phyloP scores from a whole-genome alignment of 2,113 vertebrate species.

The Romanogobio albipinnatus region DNA sequence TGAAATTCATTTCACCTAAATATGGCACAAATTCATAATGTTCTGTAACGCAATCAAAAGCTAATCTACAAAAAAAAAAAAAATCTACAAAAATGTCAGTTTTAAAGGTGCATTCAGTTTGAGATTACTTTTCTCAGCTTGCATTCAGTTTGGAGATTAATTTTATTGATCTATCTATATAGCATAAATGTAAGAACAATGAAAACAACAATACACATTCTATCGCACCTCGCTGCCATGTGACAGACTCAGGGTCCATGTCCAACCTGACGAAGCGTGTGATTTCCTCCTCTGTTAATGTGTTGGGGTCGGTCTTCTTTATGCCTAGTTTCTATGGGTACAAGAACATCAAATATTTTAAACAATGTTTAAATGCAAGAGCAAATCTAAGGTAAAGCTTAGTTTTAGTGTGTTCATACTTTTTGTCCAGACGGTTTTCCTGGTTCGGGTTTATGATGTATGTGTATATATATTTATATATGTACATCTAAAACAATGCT shows the following conservation, averaged over 20 bases:
- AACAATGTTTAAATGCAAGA: not conserved
- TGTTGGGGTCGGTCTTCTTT: constrained; percentile 85
- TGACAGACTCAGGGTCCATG: constrained; percentile 89
- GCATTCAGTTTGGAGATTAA: not conserved
- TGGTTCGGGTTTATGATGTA: too few species aligned
- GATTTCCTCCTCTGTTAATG: constrained; percentile 90
- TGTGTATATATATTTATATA: too few species aligned
- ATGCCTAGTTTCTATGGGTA: constrained; percentile 87
- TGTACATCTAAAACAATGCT: too few species aligned
- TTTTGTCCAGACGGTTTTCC: too few species aligned
- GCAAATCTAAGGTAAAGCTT: not conserved
- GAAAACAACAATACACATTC: not conserved
- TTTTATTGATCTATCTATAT: not conserved
- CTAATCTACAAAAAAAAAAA: too few species aligned
- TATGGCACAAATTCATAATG: not conserved
- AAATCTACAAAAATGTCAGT: not conserved
- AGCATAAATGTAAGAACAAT: not conserved
- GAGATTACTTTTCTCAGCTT: not conserved
- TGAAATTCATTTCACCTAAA: not conserved
- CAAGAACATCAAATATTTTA: not conserved
- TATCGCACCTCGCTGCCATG: constrained; percentile 92
- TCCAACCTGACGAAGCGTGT: constrained; percentile 89
- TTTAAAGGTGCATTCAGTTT: not conserved
- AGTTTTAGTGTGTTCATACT: too few species aligned
- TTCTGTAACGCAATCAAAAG: not conserved